phyloP scores from a whole-genome alignment of 2,888 invertebrate species.

The Coleophora deauratella region DNA sequence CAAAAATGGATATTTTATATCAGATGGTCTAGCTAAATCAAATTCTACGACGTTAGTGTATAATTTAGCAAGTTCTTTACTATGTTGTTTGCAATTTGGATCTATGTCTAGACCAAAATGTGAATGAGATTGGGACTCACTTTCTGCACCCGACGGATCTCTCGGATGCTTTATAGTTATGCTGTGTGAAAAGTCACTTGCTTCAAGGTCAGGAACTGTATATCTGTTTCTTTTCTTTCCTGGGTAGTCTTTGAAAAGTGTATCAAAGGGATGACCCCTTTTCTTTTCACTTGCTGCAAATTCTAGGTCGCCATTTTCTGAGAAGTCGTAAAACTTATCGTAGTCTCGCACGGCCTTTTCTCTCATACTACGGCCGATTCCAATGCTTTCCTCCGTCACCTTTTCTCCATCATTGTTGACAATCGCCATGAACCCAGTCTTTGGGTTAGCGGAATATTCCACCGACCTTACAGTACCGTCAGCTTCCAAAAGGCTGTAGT shows the following conservation, averaged over 20 bases:
- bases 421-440: conserved; percentile 72
- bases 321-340: conserved; percentile 47
- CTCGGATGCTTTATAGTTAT: conserved; percentile 54
- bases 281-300: conserved; percentile 35
- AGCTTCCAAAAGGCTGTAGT: conserved; percentile 79
- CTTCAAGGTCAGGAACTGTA: conserved; percentile 39
- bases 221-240: conserved; percentile 42
- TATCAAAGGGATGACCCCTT: conserved; percentile 38
- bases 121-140: conserved; percentile 45
- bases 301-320: conserved; percentile 45
- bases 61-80: conserved; percentile 32
- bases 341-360: conserved; percentile 54
- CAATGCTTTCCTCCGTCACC: conserved; percentile 13
- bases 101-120: conserved; percentile 51
- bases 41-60: conserved; percentile 39
- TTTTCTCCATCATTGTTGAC: conserved; percentile 65
- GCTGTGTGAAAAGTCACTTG: conserved; percentile 56
- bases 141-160: conserved; percentile 35
- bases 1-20: conserved; percentile 33
- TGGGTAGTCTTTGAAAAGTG: conserved; percentile 37
- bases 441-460: conserved; percentile 75
- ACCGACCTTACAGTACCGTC: conserved; percentile 77
- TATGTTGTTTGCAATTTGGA: conserved; percentile 56
- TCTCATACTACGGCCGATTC: conserved; percentile 24
- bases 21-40: conserved; percentile 33